phyloP scores from a whole-genome alignment of 1,140 invertebrate genomes.

The Thereuonema tuberculata region DNA sequence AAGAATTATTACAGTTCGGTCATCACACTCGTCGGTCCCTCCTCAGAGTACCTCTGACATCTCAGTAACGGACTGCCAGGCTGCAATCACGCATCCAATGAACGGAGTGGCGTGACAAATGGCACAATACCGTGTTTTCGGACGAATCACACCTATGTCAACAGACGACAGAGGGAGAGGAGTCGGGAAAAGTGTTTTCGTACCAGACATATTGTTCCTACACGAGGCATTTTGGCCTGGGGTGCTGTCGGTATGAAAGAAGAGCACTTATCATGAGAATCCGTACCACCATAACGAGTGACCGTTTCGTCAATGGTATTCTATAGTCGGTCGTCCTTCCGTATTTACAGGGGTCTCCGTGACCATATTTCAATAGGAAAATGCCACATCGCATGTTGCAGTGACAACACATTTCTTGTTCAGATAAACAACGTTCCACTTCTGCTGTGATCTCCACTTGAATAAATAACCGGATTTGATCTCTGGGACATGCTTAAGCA shows the following conservation, averaged over 20 bases:
- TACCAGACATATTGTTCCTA: neutral
- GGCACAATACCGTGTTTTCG: neutral
- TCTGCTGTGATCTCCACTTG: too few relatives aligned
- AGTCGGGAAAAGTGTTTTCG: neutral
- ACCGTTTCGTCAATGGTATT: neutral
- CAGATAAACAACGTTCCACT: too few relatives aligned
- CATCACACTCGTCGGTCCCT: neutral
- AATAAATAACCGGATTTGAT: too few relatives aligned
- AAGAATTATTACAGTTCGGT: neutral
- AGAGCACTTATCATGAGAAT: neutral
- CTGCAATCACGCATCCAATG: neutral
- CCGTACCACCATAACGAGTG: neutral
- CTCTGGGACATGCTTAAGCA: neutral
- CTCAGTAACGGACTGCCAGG: neutral
- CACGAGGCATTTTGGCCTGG: neutral
- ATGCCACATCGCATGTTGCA: neutral
- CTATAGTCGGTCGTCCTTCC: too few relatives aligned
- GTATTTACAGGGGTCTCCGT: neutral
- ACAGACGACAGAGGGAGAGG: neutral
- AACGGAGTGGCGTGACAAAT: neutral
- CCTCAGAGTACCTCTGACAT: neutral
- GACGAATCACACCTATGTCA: neutral
- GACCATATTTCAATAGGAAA: neutral
- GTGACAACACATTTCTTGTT: neutral
- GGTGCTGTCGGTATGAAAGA: neutral